Conservation (phyloP, 1,140 invertebrate species). For the Drosophila gunungcola region DNA sequence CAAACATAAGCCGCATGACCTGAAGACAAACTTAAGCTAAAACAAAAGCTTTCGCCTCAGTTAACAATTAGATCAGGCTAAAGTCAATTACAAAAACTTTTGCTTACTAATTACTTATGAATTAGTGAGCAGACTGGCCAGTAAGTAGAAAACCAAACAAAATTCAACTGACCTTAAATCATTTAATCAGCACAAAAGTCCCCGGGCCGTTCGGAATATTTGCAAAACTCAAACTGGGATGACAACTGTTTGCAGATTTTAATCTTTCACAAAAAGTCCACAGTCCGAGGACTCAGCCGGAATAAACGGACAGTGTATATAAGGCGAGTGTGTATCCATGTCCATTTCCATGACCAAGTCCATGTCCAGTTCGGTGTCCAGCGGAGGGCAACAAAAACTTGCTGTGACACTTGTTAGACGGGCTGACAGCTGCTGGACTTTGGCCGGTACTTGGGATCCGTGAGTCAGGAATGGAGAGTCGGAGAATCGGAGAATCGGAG, state of each 20-base stretch:
- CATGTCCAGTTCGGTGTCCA: slow-evolving; percentile 63
- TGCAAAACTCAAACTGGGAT: slow-evolving; percentile 77
- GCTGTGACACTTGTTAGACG: slow-evolving; percentile 82
- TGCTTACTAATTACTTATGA: slow-evolving; percentile 61
- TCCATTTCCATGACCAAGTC: slow-evolving; percentile 45
- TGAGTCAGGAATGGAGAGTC: background rate
- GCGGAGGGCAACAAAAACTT: slow-evolving; percentile 56
- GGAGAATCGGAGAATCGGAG: background rate
- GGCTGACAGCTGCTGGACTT: slow-evolving; percentile 78
- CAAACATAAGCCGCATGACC: background rate
- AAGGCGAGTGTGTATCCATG: background rate
- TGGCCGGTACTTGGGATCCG: slow-evolving; percentile 13
- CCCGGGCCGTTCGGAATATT: slow-evolving; percentile 58
- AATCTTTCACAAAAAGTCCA: slow-evolving; percentile 78
- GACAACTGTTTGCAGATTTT: slow-evolving; percentile 83
- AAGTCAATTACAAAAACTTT: slow-evolving; percentile 52
- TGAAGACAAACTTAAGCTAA: background rate
- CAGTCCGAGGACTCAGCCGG: slow-evolving; percentile 37
- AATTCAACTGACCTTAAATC: slow-evolving; percentile 76
- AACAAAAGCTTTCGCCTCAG: slow-evolving; percentile 12
- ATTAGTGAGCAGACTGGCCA: slow-evolving; percentile 20
- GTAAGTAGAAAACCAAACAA: slow-evolving; percentile 45
- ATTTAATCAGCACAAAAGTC: slow-evolving; percentile 68
- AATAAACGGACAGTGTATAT: slow-evolving; percentile 9
- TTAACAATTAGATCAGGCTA: slow-evolving; percentile 30